These are phyloP conservation scores for Drosophila yakuba DNA, from an alignment of 1,140 invertebrate genomes.

Conservation along the genomic window DNA sequence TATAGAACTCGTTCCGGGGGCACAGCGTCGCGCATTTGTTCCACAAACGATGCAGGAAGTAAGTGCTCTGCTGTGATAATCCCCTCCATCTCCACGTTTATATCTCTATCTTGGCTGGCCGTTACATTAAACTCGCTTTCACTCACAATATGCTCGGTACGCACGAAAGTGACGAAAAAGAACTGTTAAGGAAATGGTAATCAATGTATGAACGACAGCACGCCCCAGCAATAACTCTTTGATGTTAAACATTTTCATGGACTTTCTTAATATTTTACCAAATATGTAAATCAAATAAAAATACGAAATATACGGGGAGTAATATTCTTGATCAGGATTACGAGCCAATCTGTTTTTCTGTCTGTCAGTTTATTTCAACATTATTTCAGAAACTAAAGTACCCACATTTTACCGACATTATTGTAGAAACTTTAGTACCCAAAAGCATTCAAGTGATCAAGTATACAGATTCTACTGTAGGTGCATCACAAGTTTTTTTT, in stretches of 20 bases:
- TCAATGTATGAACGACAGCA: conserved; percentile 34
- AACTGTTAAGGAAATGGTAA: conserved; percentile 53
- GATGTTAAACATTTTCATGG: background rate
- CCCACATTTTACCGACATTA: too few species aligned
- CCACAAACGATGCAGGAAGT: conserved; percentile 71
- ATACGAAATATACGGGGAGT: too few species aligned
- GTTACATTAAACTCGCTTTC: conserved; percentile 80
- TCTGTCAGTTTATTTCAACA: too few species aligned
- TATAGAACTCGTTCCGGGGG: conserved; percentile 85
- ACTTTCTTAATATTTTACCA: too few species aligned
- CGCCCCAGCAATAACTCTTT: background rate
- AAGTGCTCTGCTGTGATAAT: conserved; percentile 62
- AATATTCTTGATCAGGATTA: too few species aligned
- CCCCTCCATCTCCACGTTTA: conserved; percentile 26
- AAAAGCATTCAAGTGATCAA: too few species aligned
- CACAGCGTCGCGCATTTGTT: conserved; percentile 74
- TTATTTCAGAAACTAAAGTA: too few species aligned
- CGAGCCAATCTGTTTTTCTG: too few species aligned
- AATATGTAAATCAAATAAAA: too few species aligned
- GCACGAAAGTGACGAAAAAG: conserved; percentile 77
- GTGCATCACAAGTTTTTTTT: too few species aligned
- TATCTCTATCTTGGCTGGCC: conserved; percentile 31
- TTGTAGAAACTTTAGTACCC: too few species aligned
- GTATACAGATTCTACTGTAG: too few species aligned
- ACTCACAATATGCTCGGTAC: conserved; percentile 78